Conservation (phyloP, 2,888 invertebrate genomes). For the Aquatica leii region DNA sequence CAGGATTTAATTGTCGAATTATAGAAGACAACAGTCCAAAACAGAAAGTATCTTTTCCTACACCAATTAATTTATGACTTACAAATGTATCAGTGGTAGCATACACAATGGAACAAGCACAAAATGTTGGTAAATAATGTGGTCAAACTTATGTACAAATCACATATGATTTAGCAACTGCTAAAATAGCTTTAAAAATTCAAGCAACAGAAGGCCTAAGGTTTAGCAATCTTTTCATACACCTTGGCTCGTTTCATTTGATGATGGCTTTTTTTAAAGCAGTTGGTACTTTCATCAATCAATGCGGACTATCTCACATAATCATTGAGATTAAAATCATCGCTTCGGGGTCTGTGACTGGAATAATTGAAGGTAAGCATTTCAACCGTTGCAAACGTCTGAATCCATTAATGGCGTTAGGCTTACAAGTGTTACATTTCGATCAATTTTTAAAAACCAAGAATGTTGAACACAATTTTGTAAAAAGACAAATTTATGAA, state of each 20-base stretch:
- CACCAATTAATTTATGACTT: constrained; percentile 6
- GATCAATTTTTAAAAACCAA: not conserved
- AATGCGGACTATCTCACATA: constrained; percentile 39
- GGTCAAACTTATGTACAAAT: constrained; percentile 40
- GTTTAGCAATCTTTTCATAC: constrained; percentile 51
- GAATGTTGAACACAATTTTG: too few relatives aligned
- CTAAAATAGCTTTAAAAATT: constrained; percentile 46
- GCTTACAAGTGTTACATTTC: constrained; percentile 7
- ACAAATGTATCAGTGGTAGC: constrained; percentile 34
- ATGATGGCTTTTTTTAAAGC: constrained; percentile 46
- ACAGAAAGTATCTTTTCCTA: not conserved
- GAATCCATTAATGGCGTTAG: constrained; percentile 35
- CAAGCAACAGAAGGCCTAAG: constrained; percentile 42
- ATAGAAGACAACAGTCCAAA: constrained; percentile 4
- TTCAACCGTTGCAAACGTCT: constrained; percentile 48
- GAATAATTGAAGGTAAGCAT: constrained; percentile 46
- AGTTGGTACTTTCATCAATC: constrained; percentile 44
- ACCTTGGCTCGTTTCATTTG: constrained; percentile 51
- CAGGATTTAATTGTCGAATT: constrained; percentile 37
- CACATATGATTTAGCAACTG: constrained; percentile 51
- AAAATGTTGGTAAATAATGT: constrained; percentile 42
- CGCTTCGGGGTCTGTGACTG: constrained; percentile 44
- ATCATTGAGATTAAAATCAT: constrained; percentile 42
- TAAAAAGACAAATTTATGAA: not conserved
- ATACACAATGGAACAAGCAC: constrained; percentile 43